A percentile compares a stretch with the other conserved stretches of the same genome.
These are phyloP conservation scores for Rousettus madagascariensis DNA, from an alignment of 2,797 vertebrate species.

Conservation along the genomic window DNA sequence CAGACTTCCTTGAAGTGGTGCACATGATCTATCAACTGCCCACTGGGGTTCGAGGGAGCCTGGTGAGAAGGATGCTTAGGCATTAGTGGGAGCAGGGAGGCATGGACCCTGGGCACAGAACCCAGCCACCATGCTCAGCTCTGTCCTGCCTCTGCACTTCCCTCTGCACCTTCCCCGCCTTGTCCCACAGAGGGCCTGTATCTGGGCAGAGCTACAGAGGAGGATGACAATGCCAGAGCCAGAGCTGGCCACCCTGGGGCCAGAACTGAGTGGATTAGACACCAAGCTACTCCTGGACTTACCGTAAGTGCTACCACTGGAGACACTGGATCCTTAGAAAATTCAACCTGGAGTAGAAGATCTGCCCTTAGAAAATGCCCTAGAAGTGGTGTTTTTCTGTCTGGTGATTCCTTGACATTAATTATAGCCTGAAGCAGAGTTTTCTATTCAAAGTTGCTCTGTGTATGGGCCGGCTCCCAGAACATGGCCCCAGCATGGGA, in stretches of 20 bases:
- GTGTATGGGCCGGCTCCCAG: background rate
- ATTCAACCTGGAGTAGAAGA: background rate
- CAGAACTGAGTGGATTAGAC: constrained; percentile 84
- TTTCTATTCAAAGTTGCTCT: constrained; percentile 43
- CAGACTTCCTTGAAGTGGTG: constrained; percentile 87
- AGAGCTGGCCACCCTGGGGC: constrained; percentile 83
- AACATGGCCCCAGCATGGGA: background rate
- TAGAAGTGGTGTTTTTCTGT: background rate
- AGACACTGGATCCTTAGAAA: background rate
- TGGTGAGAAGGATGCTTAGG: constrained; percentile 85
- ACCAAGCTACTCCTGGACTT: constrained; percentile 86
- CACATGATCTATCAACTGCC: constrained; percentile 86
- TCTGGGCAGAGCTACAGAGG: constrained; percentile 87
- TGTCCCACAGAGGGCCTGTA: constrained; percentile 88
- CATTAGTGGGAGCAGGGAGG: background rate
- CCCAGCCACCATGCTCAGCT: background rate
- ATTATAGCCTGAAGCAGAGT: background rate
- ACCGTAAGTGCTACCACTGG: constrained; percentile 85
- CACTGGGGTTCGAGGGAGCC: constrained; percentile 86
- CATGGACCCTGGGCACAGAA: background rate
- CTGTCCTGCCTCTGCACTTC: background rate
- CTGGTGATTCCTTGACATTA: background rate
- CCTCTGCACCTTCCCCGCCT: background rate
- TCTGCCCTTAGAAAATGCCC: background rate
- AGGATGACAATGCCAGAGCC: constrained; percentile 79